Conservation (phyloP, 2,113 vertebrate genomes). For the Orthonyx spaldingii region DNA sequence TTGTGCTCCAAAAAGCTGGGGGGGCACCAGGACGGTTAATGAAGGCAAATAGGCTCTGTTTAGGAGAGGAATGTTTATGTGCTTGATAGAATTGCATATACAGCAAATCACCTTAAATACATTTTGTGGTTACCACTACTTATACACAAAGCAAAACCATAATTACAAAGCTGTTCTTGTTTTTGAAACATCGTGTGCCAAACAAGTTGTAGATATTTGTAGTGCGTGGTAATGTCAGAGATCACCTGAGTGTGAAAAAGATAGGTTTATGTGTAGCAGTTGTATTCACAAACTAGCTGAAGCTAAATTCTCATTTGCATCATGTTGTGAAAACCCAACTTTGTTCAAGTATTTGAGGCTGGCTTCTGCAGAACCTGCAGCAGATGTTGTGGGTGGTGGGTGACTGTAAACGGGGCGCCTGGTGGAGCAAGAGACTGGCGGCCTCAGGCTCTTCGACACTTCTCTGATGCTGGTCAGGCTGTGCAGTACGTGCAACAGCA, state of each 20-base stretch:
- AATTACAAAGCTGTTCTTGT: conserved; percentile 32
- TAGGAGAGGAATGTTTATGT: background rate
- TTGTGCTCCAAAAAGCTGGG: background rate
- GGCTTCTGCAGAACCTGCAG: background rate
- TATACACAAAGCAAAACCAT: conserved; percentile 14
- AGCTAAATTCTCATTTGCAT: background rate
- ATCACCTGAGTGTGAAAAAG: background rate
- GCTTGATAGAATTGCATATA: background rate
- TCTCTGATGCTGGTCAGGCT: background rate
- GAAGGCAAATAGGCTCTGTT: background rate
- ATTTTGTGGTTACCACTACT: background rate
- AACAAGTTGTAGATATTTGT: background rate
- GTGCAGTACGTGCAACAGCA: background rate
- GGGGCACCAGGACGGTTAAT: background rate
- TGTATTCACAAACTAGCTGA: background rate
- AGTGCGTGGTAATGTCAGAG: background rate
- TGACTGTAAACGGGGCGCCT: background rate
- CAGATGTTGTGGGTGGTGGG: fast-evolving
- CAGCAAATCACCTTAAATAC: background rate
- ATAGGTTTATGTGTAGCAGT: background rate
- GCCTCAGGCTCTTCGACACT: background rate
- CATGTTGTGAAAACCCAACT: background rate
- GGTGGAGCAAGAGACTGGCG: background rate
- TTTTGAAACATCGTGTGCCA: background rate
- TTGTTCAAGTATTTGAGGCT: background rate